Base-by-base conservation (phyloP, 2,888 invertebrate genomes). In the Callimorpha dominula region DNA sequence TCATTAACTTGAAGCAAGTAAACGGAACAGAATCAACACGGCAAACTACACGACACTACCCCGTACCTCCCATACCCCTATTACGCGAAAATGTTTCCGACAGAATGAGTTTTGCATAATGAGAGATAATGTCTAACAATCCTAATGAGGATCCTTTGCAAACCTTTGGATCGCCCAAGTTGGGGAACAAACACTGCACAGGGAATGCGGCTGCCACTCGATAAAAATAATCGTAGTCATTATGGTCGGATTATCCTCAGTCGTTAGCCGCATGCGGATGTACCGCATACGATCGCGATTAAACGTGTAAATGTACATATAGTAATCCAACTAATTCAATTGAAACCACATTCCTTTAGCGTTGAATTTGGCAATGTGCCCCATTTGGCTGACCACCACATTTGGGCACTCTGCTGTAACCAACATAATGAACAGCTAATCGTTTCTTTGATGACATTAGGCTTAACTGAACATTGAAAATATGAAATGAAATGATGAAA, bases 281-380 rank as follows among this genome's bases (percentile, higher is more conserved):
- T n/a, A 73, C 68, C 74, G 68, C 73, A 79, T 65, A 73, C 54
- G 12, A 17, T 42, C 57, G 70, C 73, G 20, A 62, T 71, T 73
- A 74, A 77, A 74, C 70, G 65, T 74, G 70, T 73, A 68, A 72
- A 82, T 72, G 73, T 79, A 64, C 64, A 54, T 72, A 52, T 76
- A 74, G 73, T 75, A 67, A 72, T 76, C 74, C 72, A 79, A 79
- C 77, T 76, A 81, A 82, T 81, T 81, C 77, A 82, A 82, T 81
- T 75, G 74, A 70, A 66, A 77, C 81, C 75, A 71, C 79, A 79
- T 77, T 81, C 57, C 76, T 78, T 65, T 71, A 75, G 52, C 73
- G 73, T 71, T 75, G 75, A 78, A 82, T 82, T 82, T 83, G 83
- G 82, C 82, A 82, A 43, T 73, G 65, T 79, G 81, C 83, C 81